A percentile compares a stretch with the other conserved stretches of the same genome.
Conservation (phyloP, 2,888 invertebrate species). For the Diloba caeruleocephala region DNA sequence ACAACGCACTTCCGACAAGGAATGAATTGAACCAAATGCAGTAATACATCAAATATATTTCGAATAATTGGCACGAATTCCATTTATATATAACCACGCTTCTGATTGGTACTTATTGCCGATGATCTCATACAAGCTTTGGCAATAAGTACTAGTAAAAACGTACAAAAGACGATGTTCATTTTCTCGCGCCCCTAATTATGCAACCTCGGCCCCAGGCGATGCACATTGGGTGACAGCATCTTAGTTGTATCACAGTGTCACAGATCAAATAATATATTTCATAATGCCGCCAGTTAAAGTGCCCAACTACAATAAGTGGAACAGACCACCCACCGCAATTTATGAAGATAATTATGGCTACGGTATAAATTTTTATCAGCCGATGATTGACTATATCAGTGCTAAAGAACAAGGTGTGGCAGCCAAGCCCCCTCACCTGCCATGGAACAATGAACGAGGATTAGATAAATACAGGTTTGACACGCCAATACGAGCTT, state of each 20-base stretch:
- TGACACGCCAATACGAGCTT: conserved; percentile 90
- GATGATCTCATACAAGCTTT: conserved; percentile 71
- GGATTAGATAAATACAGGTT: conserved; percentile 91
- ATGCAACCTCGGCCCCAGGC: conserved; percentile 72
- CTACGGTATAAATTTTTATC: conserved; percentile 95
- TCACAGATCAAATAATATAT: conserved; percentile 67
- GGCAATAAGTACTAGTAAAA: conserved; percentile 76
- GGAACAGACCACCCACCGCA: conserved; percentile 90
- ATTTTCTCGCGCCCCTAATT: conserved; percentile 72
- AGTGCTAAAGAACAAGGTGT: conserved; percentile 90
- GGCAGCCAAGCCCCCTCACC: conserved; percentile 88
- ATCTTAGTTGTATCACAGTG: conserved; percentile 67
- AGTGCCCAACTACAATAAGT: conserved; percentile 80
- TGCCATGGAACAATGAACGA: conserved; percentile 93
- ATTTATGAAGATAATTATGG: conserved; percentile 95
- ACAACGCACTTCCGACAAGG: conserved; percentile 31
- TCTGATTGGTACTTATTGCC: conserved; percentile 81
- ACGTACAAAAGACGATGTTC: conserved; percentile 79
- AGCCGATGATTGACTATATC: conserved; percentile 96
- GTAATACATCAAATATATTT: conserved; percentile 53
- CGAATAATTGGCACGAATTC: conserved; percentile 79
- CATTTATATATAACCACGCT: conserved; percentile 77
- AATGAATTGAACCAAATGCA: conserved; percentile 38
- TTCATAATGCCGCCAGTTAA: conserved; percentile 83
- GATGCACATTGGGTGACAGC: conserved; percentile 61